phyloP scores from a whole-genome alignment of 1,140 invertebrate genomes.

The Lordiphosa clarofinis region DNA sequence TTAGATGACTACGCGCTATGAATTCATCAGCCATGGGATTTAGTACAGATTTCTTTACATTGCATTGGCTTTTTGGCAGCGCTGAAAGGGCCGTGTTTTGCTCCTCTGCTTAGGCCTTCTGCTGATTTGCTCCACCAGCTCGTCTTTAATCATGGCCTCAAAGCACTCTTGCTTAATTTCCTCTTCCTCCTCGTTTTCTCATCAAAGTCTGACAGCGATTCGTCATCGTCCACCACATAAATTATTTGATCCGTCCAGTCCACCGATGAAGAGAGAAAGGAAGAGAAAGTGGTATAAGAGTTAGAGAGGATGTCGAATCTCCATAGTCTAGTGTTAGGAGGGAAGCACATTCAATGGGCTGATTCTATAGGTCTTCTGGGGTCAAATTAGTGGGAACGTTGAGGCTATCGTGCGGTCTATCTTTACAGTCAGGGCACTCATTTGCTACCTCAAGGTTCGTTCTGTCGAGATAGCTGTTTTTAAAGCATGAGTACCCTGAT shows the following conservation, averaged over 20 bases:
- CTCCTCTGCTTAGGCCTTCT: conserved; percentile 71
- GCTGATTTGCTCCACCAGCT: conserved; percentile 80
- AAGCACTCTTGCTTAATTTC: conserved; percentile 92
- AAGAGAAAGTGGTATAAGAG: too few species aligned
- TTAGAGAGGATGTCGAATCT: too few species aligned
- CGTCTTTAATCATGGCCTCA: conserved; percentile 89
- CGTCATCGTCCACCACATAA: conserved; percentile 80
- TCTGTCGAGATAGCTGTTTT: too few species aligned
- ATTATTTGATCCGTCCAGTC: conserved; percentile 79
- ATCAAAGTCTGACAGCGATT: conserved; percentile 81
- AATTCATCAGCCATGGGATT: conserved; percentile 91
- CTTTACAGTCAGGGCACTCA: too few species aligned
- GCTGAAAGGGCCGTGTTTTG: conserved; percentile 67
- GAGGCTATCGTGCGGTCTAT: too few species aligned
- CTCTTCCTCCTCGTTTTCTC: conserved; percentile 92
- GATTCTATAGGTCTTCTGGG: too few species aligned
- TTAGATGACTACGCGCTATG: conserved; percentile 82
- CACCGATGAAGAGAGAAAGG: too few species aligned
- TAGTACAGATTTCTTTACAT: conserved; percentile 83
- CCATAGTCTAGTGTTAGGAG: too few species aligned
- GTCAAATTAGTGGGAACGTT: too few species aligned
- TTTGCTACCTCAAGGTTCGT: too few species aligned
- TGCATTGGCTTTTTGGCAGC: conserved; percentile 73
- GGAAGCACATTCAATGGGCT: too few species aligned
- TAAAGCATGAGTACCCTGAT: too few species aligned